Percentiles rank a stretch among this genome's conserved stretches.
Conservation (phyloP, 53 echinoderm and acorn worm genomes). For the Stichopus horrens region DNA sequence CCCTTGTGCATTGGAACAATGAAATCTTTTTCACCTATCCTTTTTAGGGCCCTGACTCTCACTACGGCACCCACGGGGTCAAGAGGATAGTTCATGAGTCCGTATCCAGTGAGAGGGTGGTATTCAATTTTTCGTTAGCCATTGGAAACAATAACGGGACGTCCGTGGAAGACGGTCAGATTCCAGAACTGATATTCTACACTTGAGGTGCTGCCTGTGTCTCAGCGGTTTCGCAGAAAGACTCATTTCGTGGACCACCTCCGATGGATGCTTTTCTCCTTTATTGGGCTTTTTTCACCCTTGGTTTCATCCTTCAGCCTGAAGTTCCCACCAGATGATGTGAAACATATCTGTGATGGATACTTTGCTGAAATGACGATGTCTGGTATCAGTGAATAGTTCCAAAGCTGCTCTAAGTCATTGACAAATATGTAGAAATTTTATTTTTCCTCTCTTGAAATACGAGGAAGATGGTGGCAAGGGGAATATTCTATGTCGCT, state of each 20-base stretch:
- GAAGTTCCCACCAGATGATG: too few relatives aligned
- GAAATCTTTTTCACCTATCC: not conserved
- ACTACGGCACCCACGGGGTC: constrained; percentile 94
- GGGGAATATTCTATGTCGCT: too few relatives aligned
- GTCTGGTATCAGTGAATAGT: too few relatives aligned
- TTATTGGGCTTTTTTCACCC: not conserved
- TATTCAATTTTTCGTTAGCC: constrained; percentile 92
- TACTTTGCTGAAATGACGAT: too few relatives aligned
- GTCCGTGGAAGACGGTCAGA: constrained; percentile 97
- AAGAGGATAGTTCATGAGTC: constrained; percentile 92
- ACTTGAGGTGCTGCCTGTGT: constrained; percentile 59
- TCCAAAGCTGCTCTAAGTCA: too few relatives aligned
- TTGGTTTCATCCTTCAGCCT: too few relatives aligned
- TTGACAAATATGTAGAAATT: too few relatives aligned
- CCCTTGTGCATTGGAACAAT: too few relatives aligned
- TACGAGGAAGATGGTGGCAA: too few relatives aligned
- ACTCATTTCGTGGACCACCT: not conserved
- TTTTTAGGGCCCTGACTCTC: constrained; percentile 93
- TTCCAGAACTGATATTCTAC: constrained; percentile 98
- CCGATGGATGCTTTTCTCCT: not conserved
- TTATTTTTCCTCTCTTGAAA: too few relatives aligned
- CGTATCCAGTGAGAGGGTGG: constrained; percentile 85
- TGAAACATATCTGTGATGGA: too few relatives aligned
- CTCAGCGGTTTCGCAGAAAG: too few relatives aligned
- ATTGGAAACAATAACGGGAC: constrained; percentile 98